A percentile compares a stretch with the other conserved stretches of the same genome.
Evolutionary conservation across 2,888 invertebrate genomes (phyloP).

Genomic region (Lacanobia oleracea): DNA sequence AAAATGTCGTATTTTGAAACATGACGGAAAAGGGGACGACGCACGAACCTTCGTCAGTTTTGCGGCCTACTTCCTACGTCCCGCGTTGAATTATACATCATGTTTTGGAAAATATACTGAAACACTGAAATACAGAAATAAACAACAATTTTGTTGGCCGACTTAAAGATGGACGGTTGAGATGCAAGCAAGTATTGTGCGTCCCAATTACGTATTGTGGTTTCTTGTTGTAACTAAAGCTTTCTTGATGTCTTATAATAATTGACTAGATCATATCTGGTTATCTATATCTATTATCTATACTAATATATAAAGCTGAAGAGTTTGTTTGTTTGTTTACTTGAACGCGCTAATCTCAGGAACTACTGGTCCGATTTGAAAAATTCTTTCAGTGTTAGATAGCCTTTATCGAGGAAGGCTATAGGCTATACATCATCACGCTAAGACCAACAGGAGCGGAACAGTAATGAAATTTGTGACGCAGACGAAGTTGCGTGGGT

Average conservation of each 20-base stretch:
- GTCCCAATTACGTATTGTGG: not conserved
- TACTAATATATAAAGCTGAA: too few relatives aligned
- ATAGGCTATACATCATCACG: too few relatives aligned
- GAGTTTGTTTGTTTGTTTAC: too few relatives aligned
- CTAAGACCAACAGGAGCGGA: too few relatives aligned
- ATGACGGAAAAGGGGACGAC: slow-evolving; percentile 49
- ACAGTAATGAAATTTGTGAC: too few relatives aligned
- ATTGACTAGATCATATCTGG: too few relatives aligned
- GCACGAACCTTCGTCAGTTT: slow-evolving; percentile 61
- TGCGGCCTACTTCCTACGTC: slow-evolving; percentile 47
- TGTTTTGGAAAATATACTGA: slow-evolving; percentile 48
- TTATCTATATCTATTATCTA: too few relatives aligned
- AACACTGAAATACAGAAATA: slow-evolving; percentile 40
- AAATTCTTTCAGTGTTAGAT: too few relatives aligned
- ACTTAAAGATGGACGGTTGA: not conserved
- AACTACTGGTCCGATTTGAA: too few relatives aligned
- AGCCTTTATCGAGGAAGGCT: too few relatives aligned
- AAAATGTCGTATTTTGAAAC: slow-evolving; percentile 49
- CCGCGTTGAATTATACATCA: slow-evolving; percentile 65
- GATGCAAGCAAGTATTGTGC: slow-evolving; percentile 16
- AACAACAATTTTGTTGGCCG: slow-evolving; percentile 17
- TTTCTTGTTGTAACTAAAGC: not conserved
- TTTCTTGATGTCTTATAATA: not conserved
- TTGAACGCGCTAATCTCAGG: too few relatives aligned
- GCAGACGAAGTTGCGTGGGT: too few relatives aligned